These are phyloP conservation scores for Epinotia demarniana DNA, from an alignment of 2,888 invertebrate genomes.

Conservation along the genomic window DNA sequence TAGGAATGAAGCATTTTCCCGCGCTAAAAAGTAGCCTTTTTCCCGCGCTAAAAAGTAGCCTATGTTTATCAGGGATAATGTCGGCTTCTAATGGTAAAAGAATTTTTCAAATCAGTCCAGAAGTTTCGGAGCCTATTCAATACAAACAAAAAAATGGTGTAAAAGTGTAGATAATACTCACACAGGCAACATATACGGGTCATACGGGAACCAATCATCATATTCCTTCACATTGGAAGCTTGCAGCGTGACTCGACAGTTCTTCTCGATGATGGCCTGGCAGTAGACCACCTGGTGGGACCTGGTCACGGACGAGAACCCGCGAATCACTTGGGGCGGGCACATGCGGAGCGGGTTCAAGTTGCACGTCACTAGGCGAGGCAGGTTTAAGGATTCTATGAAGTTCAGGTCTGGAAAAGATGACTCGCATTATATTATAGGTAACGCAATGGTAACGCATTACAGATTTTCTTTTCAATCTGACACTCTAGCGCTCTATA, in stretches of 20 bases:
- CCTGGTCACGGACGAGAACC: slow-evolving; percentile 92
- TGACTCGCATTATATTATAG: not conserved
- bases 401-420: slow-evolving; percentile 89
- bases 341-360: slow-evolving; percentile 96
- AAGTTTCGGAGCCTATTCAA: no score
- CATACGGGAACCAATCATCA: slow-evolving; percentile 94
- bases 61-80: no score
- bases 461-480: no score
- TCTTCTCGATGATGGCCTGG: slow-evolving; percentile 94
- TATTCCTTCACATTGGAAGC: slow-evolving; percentile 74
- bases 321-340: slow-evolving; percentile 89
- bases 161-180: no score
- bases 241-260: slow-evolving; percentile 85
- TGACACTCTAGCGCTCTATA: no score
- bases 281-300: slow-evolving; percentile 96
- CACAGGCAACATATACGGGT: slow-evolving; percentile 92
- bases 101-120: no score
- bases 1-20: no score
- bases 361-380: slow-evolving; percentile 92
- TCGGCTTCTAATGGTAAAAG: no score
- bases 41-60: no score
- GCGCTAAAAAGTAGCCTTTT: no score
- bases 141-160: no score
- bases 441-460: no score
- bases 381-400: slow-evolving; percentile 92